Percentiles rank a stretch among this genome's conserved stretches.
These are phyloP conservation scores for Margaritifera margaritifera DNA, from an alignment of 2,888 invertebrate species.

Conservation along the genomic window DNA sequence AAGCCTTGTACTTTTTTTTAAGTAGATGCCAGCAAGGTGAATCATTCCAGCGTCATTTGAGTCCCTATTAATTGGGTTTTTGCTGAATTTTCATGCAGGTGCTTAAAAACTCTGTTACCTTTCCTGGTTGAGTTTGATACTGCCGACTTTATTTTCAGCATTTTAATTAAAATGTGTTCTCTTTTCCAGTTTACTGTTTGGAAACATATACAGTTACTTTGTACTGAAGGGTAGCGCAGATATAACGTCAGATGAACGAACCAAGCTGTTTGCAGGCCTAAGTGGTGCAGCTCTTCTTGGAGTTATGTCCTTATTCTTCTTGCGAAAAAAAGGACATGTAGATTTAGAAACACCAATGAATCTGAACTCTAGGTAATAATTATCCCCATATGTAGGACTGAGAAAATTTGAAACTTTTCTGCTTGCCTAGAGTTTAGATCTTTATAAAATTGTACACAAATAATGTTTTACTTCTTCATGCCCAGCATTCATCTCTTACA, in stretches of 20 bases:
- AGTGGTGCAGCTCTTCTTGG: conserved; percentile 81
- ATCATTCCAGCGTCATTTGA: neutral
- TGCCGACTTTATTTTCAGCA: too few relatives aligned
- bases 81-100: neutral
- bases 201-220: conserved; percentile 95
- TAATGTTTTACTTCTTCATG: too few relatives aligned
- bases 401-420: too few relatives aligned
- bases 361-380: conserved; percentile 52
- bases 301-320: conserved; percentile 72
- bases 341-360: conserved; percentile 46
- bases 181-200: conserved; percentile 88
- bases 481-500: too few relatives aligned
- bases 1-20: too few relatives aligned
- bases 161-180: conserved; percentile 6
- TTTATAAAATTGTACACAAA: too few relatives aligned
- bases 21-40: neutral
- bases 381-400: neutral
- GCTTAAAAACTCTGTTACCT: neutral
- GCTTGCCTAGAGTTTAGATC: too few relatives aligned
- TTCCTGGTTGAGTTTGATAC: too few relatives aligned
- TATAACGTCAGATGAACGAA: conserved; percentile 83
- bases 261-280: conserved; percentile 87
- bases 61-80: neutral
- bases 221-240: conserved; percentile 86
- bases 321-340: conserved; percentile 51